Evolutionary conservation across 2,113 vertebrate genomes (phyloP).

Genomic region (Arvicanthis niloticus): DNA sequence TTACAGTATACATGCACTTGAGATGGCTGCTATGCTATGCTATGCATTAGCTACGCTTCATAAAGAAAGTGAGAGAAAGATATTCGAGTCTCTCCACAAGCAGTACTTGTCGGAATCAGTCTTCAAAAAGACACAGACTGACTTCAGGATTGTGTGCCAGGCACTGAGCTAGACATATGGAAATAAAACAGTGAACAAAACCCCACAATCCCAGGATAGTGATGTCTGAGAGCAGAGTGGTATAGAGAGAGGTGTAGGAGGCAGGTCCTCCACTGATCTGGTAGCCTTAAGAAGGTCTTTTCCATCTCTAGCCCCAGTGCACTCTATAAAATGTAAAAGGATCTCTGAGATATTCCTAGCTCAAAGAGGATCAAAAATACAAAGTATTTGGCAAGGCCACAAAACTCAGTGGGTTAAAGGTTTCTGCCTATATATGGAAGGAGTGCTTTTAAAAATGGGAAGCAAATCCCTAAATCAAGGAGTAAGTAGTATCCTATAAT

Average conservation of each 20-base stretch:
- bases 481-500: not conserved
- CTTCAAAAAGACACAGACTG: constrained; percentile 1
- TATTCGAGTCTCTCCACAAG: not conserved
- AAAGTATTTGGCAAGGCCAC: not conserved
- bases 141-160: not conserved
- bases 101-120: not conserved
- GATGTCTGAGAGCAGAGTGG: not conserved
- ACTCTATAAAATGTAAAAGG: constrained; percentile 24
- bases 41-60: not conserved
- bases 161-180: not conserved
- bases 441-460: not conserved
- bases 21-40: not conserved
- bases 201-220: not conserved
- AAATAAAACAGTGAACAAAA: not conserved
- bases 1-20: not conserved
- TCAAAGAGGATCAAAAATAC: not conserved
- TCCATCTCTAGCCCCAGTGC: not conserved
- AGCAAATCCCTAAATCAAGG: not conserved
- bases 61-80: constrained; percentile 8
- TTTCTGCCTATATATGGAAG: not conserved
- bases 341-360: constrained; percentile 28
- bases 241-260: not conserved
- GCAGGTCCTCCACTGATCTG: not conserved
- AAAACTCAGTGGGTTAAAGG: not conserved
- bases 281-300: not conserved